phyloP scores from a whole-genome alignment of 2,113 vertebrate genomes.

The Corynorhinus townsendii region DNA sequence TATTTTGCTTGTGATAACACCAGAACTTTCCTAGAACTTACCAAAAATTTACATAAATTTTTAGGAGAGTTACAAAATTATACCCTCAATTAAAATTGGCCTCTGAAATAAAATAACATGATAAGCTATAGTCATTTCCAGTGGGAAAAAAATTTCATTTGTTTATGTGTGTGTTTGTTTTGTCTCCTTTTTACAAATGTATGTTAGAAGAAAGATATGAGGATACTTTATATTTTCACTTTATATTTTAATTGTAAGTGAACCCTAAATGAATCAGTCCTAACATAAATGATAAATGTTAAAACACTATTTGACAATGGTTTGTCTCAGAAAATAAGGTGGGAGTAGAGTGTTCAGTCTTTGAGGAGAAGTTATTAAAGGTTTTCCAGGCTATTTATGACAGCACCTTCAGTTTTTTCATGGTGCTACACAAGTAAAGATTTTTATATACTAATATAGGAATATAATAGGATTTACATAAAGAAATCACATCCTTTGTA shows the following conservation, averaged over 20 bases:
- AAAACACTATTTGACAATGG: neutral
- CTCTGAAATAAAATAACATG: neutral
- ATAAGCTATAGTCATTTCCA: neutral
- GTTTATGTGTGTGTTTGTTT: neutral
- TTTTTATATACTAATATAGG: neutral
- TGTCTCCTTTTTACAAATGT: neutral
- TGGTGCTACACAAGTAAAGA: neutral
- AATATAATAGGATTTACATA: neutral
- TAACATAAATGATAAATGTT: neutral
- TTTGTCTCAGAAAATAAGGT: neutral
- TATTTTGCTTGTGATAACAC: neutral
- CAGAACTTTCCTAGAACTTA: neutral
- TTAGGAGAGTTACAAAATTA: neutral
- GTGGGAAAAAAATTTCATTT: neutral
- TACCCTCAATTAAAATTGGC: neutral
- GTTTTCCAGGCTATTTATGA: neutral
- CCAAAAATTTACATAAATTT: neutral
- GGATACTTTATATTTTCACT: neutral
- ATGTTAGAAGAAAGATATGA: neutral
- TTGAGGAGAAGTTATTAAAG: neutral
- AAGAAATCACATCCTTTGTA: neutral
- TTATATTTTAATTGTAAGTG: neutral
- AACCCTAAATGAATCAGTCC: neutral
- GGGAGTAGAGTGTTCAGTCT: neutral
- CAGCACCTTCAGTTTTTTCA: neutral